Conservation (phyloP, 2,113 vertebrate genomes). For the Strix uralensis region DNA sequence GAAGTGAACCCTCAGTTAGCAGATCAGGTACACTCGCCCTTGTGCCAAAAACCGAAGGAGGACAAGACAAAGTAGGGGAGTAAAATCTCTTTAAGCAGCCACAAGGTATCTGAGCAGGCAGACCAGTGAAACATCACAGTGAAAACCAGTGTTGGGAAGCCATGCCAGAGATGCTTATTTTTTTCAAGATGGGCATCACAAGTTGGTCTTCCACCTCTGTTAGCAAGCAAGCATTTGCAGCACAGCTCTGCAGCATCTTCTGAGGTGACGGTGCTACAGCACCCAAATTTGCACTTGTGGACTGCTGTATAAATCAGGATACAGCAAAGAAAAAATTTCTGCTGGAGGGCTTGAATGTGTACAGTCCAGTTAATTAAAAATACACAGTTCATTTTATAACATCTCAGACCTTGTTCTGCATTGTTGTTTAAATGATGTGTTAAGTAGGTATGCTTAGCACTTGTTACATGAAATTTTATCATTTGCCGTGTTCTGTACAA, state of each 20-base stretch:
- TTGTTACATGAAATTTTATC: neutral
- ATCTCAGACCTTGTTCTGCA: neutral
- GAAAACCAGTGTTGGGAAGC: neutral
- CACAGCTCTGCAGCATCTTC: neutral
- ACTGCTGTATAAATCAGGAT: neutral
- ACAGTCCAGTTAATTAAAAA: neutral
- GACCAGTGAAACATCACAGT: constrained; percentile 12
- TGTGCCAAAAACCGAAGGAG: neutral
- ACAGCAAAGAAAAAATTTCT: neutral
- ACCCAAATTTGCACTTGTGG: neutral
- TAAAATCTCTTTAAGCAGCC: neutral
- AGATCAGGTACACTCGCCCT: neutral
- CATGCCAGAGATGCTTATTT: neutral
- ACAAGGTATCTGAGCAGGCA: neutral
- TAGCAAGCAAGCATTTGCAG: neutral
- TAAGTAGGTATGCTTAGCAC: neutral
- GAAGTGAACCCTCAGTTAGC: neutral
- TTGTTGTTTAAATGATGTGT: neutral
- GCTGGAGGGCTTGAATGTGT: neutral
- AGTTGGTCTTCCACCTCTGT: neutral
- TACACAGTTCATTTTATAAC: neutral
- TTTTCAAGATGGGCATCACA: neutral
- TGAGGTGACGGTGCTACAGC: neutral
- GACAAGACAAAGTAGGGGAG: neutral
- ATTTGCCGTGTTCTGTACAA: neutral